Evolutionary conservation across 1,140 invertebrate genomes (phyloP).

Genomic region (Mycetomoellerius zeteki): DNA sequence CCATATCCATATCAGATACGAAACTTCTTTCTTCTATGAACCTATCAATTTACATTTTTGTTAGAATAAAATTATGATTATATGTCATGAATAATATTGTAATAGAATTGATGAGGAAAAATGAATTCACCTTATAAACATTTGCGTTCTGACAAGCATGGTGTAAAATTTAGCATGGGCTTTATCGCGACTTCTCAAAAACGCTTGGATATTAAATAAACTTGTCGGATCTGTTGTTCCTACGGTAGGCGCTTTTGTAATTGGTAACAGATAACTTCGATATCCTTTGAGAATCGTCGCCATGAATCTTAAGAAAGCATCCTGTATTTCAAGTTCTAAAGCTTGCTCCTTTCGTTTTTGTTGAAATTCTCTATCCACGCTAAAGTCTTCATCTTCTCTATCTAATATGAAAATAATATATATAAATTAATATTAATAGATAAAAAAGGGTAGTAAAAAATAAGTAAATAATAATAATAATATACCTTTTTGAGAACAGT

Average conservation of each 20-base stretch:
- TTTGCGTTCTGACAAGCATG: slow-evolving; percentile 96
- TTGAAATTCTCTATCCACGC: slow-evolving; percentile 91
- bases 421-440: slow-evolving; percentile 18
- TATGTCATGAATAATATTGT: not conserved
- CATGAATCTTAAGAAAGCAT: slow-evolving; percentile 99
- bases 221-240: slow-evolving; percentile 98
- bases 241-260: slow-evolving; percentile 97
- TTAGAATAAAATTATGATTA: slow-evolving; percentile 15
- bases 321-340: slow-evolving; percentile 97
- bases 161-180: slow-evolving; percentile 96
- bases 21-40: slow-evolving; percentile 99
- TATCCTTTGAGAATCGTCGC: slow-evolving; percentile 97
- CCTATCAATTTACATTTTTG: slow-evolving; percentile 83
- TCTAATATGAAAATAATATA: slow-evolving; percentile 53
- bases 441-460: not conserved
- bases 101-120: not conserved
- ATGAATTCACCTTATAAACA: slow-evolving; percentile 92
- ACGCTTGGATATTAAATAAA: slow-evolving; percentile 97
- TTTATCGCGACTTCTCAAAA: slow-evolving; percentile 91
- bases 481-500: slow-evolving; percentile 84
- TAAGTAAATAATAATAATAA: not conserved
- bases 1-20: slow-evolving; percentile 97
- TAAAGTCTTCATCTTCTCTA: slow-evolving; percentile 84
- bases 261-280: slow-evolving; percentile 95
- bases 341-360: slow-evolving; percentile 91